Evolutionary conservation across 2,113 vertebrate species (phyloP).

Genomic region (Istiophorus platypterus): DNA sequence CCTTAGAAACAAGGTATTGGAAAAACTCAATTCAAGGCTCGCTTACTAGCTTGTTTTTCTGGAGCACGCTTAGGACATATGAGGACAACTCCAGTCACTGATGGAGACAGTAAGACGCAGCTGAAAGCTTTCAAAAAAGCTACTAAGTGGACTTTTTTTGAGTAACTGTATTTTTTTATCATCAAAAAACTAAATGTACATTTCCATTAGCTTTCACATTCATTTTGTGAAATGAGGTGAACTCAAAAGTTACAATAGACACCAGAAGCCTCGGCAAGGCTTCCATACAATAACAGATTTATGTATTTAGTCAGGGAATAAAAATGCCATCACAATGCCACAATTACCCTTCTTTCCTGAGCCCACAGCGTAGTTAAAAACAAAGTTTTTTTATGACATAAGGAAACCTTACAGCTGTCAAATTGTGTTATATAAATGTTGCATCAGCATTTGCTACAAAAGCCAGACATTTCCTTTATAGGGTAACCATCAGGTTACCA

Average conservation of each 20-base stretch:
- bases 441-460: neutral
- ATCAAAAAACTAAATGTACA: neutral
- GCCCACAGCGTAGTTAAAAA: neutral
- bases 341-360: neutral
- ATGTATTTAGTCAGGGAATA: neutral
- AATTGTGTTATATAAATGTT: neutral
- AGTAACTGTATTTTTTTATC: too few species aligned
- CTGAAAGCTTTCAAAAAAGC: neutral
- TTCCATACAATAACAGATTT: neutral
- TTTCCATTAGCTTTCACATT: neutral
- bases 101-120: neutral
- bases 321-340: neutral
- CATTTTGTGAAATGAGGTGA: too few species aligned
- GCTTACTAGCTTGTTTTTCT: neutral
- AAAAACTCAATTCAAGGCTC: neutral
- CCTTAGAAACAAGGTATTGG: neutral
- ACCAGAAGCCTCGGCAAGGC: neutral
- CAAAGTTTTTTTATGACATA: neutral
- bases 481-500: constrained; percentile 15
- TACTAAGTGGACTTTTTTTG: too few species aligned
- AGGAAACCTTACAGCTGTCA: neutral
- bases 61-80: neutral
- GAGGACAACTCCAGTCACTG: neutral
- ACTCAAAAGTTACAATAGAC: neutral
- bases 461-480: constrained; percentile 5